Conservation (phyloP, 2,888 invertebrate genomes). For the Caradrina kadenii region DNA sequence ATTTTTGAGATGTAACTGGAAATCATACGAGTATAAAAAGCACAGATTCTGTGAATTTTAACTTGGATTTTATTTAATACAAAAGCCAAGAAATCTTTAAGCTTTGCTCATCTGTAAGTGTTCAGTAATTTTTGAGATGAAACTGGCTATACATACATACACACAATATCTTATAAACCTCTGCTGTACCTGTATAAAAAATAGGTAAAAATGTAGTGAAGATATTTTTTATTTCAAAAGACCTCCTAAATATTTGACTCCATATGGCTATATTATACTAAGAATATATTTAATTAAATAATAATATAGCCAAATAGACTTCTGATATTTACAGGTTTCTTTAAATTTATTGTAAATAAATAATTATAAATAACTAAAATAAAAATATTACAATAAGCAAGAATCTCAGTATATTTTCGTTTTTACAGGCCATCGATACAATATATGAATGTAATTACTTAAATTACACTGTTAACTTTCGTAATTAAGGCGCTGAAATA, state of each 20-base stretch:
- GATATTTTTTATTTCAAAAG: neutral
- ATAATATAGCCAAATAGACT: neutral
- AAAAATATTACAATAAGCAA: neutral
- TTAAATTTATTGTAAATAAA: neutral
- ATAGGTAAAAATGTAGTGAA: neutral
- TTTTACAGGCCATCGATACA: slow-evolving; percentile 56
- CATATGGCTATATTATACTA: neutral
- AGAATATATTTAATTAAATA: neutral
- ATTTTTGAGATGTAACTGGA: slow-evolving; percentile 15
- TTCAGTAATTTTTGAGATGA: slow-evolving; percentile 27
- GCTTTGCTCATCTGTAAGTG: neutral
- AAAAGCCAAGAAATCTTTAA: neutral
- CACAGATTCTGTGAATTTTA: too few species aligned
- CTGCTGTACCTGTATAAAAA: slow-evolving; percentile 7
- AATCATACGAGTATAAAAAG: too few species aligned
- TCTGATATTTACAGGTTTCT: neutral
- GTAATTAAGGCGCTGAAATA: neutral
- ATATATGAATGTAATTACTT: slow-evolving; percentile 20
- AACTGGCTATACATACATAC: neutral
- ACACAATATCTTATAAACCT: neutral
- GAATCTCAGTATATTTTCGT: neutral
- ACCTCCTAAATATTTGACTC: neutral
- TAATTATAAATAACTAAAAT: neutral
- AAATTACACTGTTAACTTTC: slow-evolving; percentile 1
- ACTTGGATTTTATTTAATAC: too few species aligned